Evolutionary conservation across 2,113 vertebrate genomes (phyloP).

Genomic region (Hippocampus mohnikei): DNA sequence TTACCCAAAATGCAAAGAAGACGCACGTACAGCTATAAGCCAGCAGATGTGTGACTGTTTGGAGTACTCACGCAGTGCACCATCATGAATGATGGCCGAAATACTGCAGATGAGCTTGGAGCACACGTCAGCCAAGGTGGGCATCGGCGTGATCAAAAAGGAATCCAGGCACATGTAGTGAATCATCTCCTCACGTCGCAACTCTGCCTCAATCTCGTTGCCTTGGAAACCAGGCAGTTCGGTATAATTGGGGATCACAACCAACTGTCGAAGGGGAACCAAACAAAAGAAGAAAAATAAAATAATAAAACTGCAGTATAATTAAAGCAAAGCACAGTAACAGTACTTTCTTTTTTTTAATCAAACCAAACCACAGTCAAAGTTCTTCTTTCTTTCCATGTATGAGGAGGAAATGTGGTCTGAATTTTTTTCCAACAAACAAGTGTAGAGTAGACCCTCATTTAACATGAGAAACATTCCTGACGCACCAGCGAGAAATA

Average conservation of each 20-base stretch:
- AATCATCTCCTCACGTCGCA: conserved; percentile 72
- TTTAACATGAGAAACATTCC: too few relatives aligned
- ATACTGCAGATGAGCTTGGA: conserved; percentile 79
- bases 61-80: conserved; percentile 74
- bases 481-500: too few relatives aligned
- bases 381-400: too few relatives aligned
- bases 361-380: too few relatives aligned
- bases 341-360: too few relatives aligned
- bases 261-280: conserved; percentile 58
- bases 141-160: conserved; percentile 72
- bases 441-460: too few relatives aligned
- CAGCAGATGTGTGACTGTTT: neutral
- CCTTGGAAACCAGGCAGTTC: conserved; percentile 79
- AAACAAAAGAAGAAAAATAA: neutral
- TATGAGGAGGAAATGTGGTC: too few relatives aligned
- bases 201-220: conserved; percentile 43
- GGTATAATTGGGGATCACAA: conserved; percentile 74
- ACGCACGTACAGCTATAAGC: neutral
- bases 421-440: too few relatives aligned
- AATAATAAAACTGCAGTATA: too few relatives aligned
- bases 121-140: conserved; percentile 73
- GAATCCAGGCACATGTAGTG: conserved; percentile 81
- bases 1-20: neutral
- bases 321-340: too few relatives aligned
- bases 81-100: conserved; percentile 76